Evolutionary conservation across 1,140 invertebrate species (phyloP).

Genomic region (Eriocheir sinensis): DNA sequence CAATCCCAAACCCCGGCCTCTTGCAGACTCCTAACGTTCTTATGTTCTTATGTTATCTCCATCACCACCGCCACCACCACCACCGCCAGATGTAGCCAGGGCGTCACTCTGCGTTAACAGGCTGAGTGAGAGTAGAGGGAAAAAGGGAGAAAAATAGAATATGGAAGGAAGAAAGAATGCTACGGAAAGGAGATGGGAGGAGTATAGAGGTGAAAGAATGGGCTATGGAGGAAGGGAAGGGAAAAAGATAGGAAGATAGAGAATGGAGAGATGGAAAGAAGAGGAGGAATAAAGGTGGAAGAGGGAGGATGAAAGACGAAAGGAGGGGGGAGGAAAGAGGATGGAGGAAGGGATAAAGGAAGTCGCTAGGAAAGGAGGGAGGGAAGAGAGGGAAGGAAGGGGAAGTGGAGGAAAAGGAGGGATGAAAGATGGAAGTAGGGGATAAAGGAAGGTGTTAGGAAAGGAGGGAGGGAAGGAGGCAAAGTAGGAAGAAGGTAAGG

Average conservation of each 20-base stretch:
- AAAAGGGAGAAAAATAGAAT: not conserved
- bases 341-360: too few relatives aligned
- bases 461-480: not conserved
- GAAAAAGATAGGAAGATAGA: not conserved
- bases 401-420: not conserved
- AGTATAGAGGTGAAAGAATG: not conserved
- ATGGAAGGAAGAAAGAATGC: not conserved
- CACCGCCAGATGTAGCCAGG: not conserved
- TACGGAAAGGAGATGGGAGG: conserved; percentile 5
- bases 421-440: not conserved
- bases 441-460: not conserved
- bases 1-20: not conserved
- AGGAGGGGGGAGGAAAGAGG: too few relatives aligned
- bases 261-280: not conserved
- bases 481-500: not conserved
- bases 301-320: too few relatives aligned
- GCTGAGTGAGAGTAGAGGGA: not conserved
- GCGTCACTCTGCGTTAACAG: conserved; percentile 21
- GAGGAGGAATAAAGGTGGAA: too few relatives aligned
- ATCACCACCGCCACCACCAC: not conserved
- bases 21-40: too few relatives aligned
- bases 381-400: not conserved
- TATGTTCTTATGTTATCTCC: not conserved
- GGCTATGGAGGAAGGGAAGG: not conserved
- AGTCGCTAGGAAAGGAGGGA: not conserved